Conservation (phyloP, 2,797 vertebrate genomes). For the Zonotrichia albicollis region DNA sequence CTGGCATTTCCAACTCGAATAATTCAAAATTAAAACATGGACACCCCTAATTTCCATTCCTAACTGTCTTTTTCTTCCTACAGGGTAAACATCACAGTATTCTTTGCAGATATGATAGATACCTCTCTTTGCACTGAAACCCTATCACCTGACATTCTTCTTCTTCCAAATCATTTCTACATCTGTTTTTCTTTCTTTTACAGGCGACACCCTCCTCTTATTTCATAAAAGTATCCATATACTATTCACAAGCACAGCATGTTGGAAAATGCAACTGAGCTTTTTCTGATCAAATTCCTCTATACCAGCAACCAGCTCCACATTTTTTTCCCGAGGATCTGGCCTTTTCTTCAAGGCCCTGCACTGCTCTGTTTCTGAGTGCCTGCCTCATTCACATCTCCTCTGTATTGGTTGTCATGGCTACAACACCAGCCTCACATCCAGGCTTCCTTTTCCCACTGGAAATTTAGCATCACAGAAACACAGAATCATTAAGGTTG, state of each 20-base stretch:
- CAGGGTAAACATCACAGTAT: background rate
- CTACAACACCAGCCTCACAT: conserved; percentile 40
- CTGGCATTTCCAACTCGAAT: background rate
- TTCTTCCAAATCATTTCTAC: background rate
- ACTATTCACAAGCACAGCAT: background rate
- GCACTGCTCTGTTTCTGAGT: background rate
- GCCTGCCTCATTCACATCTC: background rate
- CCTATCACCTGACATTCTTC: background rate
- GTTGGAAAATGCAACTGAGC: background rate
- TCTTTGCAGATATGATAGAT: background rate
- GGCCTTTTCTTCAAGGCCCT: conserved; percentile 16
- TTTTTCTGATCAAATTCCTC: background rate
- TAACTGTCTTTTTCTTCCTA: background rate
- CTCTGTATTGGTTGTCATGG: conserved; percentile 43
- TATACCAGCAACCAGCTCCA: background rate
- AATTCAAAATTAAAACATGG: background rate
- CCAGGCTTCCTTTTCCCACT: conserved; percentile 1
- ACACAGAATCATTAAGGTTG: background rate
- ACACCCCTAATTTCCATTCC: background rate
- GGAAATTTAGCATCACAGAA: background rate
- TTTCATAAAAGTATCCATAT: background rate
- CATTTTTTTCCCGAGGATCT: background rate
- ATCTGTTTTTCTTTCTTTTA: background rate
- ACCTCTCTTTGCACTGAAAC: background rate
- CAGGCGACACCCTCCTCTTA: background rate